Percentiles rank a stretch among this genome's conserved stretches.
phyloP scores from a whole-genome alignment of 2,113 vertebrate genomes.

The Carollia perspicillata region DNA sequence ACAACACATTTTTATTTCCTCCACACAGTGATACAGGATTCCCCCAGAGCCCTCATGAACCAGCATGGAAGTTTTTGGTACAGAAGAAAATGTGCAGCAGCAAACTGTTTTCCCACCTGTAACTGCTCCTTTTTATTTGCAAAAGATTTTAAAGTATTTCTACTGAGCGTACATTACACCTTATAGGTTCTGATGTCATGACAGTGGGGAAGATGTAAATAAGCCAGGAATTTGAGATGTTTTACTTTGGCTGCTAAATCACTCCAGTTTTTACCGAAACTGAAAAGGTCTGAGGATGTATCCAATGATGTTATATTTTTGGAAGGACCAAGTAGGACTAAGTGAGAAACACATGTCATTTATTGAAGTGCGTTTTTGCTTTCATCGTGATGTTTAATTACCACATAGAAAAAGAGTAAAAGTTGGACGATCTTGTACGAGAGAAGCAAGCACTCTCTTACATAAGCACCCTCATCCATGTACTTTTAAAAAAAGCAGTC shows the following conservation, averaged over 20 bases:
- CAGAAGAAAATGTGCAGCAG: not conserved
- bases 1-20: not conserved
- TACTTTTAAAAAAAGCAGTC: not conserved
- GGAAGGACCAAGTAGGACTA: not conserved
- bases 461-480: not conserved
- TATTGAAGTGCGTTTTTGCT: not conserved
- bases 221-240: not conserved
- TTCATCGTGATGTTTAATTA: not conserved
- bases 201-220: not conserved
- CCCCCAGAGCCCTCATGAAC: not conserved
- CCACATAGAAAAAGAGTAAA: not conserved
- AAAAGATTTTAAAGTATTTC: not conserved
- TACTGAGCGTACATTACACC: not conserved
- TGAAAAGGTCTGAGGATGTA: not conserved
- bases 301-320: not conserved
- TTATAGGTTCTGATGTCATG: not conserved
- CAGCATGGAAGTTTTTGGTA: not conserved
- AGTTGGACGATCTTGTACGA: fast-evolving
- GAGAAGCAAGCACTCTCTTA: not conserved
- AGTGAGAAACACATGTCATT: not conserved
- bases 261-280: not conserved
- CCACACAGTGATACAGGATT: not conserved
- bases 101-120: not conserved
- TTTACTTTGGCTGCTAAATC: not conserved
- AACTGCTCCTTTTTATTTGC: not conserved